Base-by-base conservation (phyloP, 2,113 vertebrate genomes). In the Oncorhynchus mykiss region DNA sequence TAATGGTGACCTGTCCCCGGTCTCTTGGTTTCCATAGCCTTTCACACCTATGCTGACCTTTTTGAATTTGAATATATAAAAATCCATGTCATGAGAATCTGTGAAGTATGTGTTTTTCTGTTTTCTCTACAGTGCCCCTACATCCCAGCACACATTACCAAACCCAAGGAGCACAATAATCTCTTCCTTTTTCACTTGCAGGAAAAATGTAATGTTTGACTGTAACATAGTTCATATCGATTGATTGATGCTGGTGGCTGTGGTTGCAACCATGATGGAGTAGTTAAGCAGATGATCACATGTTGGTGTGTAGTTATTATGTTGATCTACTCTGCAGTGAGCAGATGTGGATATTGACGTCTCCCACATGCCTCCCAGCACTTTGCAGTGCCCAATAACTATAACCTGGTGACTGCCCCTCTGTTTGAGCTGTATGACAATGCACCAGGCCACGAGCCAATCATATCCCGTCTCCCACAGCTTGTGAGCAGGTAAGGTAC, bases 141-240 rank as follows among this genome's bases (percentile, higher is more conserved):
- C 90, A 99, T 99, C 92, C 98, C 98, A 82, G 98, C 98, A 89
- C 98, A 99, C 84, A 99, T 98, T 84, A 99, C 98, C 79, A 99
- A 99, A 85, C 98, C 98, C 39, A 99, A 99, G 88, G 98, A 99
- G 89, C 97, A 99, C 85, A 99, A 99, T 90, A 99, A 99, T 86
- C 94, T 99, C 48, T 99, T 99, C 83, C 88, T 99, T 87, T 97
- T 99, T 78, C 97, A 99, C 89, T 90, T 99, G 87, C 22, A 99
- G 90, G 98, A 99, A 89, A 99, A 99, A 89, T 18, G 57, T 20
- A 1, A 20, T 20, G 14, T 59, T n/a, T 59, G 57, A 12, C 5
- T 59, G 49, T 54, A 2, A 4, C 49, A 54, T 49, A 12, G 13
- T 49, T 13, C 31, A 6, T 34, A 34, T 5, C 5, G 31, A 34